Evolutionary conservation across 2,113 vertebrate genomes (phyloP).

Genomic region (Trematocara variabile): DNA sequence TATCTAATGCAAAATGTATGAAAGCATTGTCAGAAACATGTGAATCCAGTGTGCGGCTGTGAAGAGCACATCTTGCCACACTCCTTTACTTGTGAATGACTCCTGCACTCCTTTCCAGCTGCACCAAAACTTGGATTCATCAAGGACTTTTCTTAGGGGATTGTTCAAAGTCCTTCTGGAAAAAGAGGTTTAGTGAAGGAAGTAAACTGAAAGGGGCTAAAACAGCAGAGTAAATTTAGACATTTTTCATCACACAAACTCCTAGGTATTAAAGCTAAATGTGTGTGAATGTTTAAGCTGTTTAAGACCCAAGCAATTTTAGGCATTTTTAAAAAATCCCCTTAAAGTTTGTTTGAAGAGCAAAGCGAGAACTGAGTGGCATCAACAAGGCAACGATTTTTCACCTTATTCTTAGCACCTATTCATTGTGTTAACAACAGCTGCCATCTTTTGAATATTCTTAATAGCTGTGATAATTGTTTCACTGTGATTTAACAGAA

Average conservation of each 20-base stretch:
- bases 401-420: background rate
- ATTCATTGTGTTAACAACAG: background rate
- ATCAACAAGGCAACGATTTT: background rate
- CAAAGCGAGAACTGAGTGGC: background rate
- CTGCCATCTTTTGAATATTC: background rate
- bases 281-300: background rate
- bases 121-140: background rate
- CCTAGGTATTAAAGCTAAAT: background rate
- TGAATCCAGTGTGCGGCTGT: background rate
- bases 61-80: background rate
- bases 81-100: background rate
- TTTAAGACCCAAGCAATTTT: background rate
- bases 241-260: background rate
- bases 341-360: rapidly evolving
- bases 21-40: background rate
- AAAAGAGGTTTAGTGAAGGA: background rate
- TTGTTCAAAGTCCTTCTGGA: background rate
- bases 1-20: background rate
- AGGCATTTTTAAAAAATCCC: background rate
- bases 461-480: background rate
- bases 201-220: background rate
- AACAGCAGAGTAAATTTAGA: background rate
- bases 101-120: background rate
- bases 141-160: background rate
- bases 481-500: background rate